Conservation (phyloP, 1,140 invertebrate species). For the Tetragonula clypearis region DNA sequence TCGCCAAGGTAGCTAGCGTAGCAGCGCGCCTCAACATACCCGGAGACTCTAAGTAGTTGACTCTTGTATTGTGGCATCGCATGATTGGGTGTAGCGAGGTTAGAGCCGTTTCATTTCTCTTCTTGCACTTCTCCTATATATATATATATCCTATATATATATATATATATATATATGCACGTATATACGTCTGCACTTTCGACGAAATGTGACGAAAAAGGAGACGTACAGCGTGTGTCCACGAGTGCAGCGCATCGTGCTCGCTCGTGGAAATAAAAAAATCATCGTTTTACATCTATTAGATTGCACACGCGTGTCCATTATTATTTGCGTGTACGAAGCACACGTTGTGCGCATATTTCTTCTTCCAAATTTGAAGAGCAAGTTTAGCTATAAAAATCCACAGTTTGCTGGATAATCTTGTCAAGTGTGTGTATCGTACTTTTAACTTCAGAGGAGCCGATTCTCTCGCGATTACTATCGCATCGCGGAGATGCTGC, state of each 20-base stretch:
- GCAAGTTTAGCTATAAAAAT: neutral
- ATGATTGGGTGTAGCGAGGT: constrained; percentile 78
- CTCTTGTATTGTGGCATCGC: constrained; percentile 77
- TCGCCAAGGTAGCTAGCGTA: constrained; percentile 87
- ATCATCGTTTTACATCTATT: too few species aligned
- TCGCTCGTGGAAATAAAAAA: too few species aligned
- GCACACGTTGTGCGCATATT: too few species aligned
- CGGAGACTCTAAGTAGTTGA: constrained; percentile 74
- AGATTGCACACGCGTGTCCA: too few species aligned
- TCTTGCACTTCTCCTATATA: constrained; percentile 45
- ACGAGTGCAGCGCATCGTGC: too few species aligned
- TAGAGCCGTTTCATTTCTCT: constrained; percentile 70
- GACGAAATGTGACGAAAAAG: too few species aligned
- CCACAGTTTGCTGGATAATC: neutral
- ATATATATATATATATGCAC: neutral
- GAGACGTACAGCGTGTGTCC: too few species aligned
- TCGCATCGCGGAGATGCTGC: neutral
- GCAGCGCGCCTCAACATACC: constrained; percentile 69
- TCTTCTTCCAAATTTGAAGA: neutral
- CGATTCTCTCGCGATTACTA: neutral
- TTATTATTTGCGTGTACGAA: too few species aligned
- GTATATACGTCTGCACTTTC: too few species aligned
- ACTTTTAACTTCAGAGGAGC: neutral
- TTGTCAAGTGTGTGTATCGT: neutral
- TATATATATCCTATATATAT: too few species aligned